Evolutionary conservation across 37 sponge, comb jelly and placozoan genomes (phyloP).

Genomic region (Diacarnus erythraeanus): DNA sequence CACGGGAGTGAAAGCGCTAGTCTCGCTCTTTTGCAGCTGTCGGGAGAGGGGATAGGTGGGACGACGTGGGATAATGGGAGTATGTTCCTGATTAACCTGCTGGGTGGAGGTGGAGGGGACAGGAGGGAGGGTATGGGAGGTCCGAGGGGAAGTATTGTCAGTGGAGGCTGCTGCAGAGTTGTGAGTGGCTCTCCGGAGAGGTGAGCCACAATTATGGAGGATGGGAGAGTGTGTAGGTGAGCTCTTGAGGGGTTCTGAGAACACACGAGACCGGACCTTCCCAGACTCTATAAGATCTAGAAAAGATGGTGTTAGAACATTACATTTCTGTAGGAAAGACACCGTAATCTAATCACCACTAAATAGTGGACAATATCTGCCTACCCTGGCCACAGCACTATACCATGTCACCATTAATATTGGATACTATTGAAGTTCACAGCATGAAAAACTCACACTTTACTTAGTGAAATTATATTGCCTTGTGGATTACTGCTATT

Average conservation of each 20-base stretch:
- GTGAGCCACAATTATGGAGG: slow-evolving; percentile 3
- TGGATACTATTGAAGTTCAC: too few species aligned
- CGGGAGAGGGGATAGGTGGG: slow-evolving; percentile 36
- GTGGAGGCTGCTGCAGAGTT: slow-evolving; percentile 11
- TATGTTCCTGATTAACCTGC: not conserved
- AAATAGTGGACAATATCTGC: too few species aligned
- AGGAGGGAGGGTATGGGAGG: slow-evolving; percentile 53
- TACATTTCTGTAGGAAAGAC: too few species aligned
- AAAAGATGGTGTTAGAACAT: too few species aligned
- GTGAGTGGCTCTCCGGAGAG: slow-evolving; percentile 7
- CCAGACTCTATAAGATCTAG: slow-evolving; percentile 46
- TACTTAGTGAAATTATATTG: too few species aligned
- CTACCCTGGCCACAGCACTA: too few species aligned
- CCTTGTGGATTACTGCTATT: too few species aligned
- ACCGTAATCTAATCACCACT: too few species aligned
- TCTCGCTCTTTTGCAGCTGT: slow-evolving; percentile 21
- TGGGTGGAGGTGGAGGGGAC: slow-evolving; percentile 4
- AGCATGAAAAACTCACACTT: too few species aligned
- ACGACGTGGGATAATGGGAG: slow-evolving; percentile 25
- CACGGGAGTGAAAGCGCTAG: slow-evolving; percentile 30
- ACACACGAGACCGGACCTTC: slow-evolving; percentile 14
- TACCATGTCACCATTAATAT: too few species aligned
- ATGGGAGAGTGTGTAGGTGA: slow-evolving; percentile 39
- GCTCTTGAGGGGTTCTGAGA: slow-evolving; percentile 24
- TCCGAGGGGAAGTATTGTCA: slow-evolving; percentile 6